Percentiles rank a stretch among this genome's conserved stretches.
phyloP scores from a whole-genome alignment of 2,113 vertebrate genomes.

The Eubucco bourcierii region DNA sequence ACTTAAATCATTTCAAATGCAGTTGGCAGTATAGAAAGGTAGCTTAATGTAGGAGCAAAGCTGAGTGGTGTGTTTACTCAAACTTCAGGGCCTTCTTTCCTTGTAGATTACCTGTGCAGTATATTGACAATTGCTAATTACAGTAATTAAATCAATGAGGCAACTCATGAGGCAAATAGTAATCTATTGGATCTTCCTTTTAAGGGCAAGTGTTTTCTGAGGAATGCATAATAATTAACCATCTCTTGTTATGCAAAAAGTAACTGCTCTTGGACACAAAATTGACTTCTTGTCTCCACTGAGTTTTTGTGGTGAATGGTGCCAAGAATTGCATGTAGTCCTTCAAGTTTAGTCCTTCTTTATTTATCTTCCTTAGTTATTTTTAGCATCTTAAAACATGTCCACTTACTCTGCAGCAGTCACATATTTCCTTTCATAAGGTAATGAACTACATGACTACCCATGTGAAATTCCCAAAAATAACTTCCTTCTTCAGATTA shows the following conservation, averaged over 20 bases:
- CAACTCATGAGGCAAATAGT: background rate
- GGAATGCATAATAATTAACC: background rate
- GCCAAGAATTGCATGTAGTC: background rate
- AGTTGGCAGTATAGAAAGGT: background rate
- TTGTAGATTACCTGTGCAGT: background rate
- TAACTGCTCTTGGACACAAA: background rate
- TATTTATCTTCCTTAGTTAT: background rate
- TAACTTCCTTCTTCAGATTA: background rate
- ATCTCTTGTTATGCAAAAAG: background rate
- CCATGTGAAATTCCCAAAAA: background rate
- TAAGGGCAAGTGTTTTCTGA: background rate
- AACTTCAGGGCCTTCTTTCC: background rate
- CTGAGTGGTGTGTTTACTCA: background rate
- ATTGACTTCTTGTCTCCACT: background rate
- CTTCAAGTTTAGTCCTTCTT: background rate
- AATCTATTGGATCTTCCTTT: background rate
- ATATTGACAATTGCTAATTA: background rate
- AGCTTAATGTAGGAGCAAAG: background rate
- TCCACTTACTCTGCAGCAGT: background rate
- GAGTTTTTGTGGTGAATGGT: background rate
- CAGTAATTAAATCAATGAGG: background rate
- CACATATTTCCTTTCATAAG: background rate
- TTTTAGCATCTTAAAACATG: background rate
- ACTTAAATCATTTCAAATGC: background rate
- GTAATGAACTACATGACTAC: background rate